Percentiles rank a stretch among this genome's conserved stretches.
phyloP scores from a whole-genome alignment of 2,797 vertebrate genomes.

The Pipistrellus kuhlii region DNA sequence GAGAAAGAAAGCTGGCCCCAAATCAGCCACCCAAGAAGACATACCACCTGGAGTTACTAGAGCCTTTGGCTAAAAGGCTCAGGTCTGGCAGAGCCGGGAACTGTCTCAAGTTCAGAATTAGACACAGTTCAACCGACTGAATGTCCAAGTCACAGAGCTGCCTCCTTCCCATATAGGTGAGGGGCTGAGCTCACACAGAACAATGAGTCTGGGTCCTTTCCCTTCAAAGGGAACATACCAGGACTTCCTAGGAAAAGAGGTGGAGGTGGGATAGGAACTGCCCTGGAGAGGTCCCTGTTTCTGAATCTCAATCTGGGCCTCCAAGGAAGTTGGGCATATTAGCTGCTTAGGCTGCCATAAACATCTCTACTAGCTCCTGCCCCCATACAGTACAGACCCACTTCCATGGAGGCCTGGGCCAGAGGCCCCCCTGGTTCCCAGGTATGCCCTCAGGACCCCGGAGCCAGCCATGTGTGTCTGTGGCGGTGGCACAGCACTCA shows the following conservation, averaged over 20 bases:
- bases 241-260: background rate
- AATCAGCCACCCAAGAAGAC: background rate
- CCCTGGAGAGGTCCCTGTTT: background rate
- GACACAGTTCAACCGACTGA: background rate
- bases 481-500: background rate
- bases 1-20: background rate
- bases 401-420: fast-evolving
- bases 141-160: background rate
- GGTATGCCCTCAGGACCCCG: background rate
- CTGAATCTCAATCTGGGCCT: background rate
- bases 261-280: background rate
- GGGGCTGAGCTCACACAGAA: background rate
- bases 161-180: background rate
- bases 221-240: background rate
- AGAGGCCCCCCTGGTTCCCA: background rate
- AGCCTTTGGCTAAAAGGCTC: background rate
- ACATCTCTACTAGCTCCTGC: background rate
- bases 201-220: background rate
- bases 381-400: fast-evolving
- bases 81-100: background rate
- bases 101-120: background rate
- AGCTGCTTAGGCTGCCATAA: too few species aligned
- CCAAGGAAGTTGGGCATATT: background rate
- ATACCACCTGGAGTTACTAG: background rate
- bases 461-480: background rate